Base-by-base conservation (phyloP, 2,888 invertebrate species). In the Harpalus rubripes region DNA sequence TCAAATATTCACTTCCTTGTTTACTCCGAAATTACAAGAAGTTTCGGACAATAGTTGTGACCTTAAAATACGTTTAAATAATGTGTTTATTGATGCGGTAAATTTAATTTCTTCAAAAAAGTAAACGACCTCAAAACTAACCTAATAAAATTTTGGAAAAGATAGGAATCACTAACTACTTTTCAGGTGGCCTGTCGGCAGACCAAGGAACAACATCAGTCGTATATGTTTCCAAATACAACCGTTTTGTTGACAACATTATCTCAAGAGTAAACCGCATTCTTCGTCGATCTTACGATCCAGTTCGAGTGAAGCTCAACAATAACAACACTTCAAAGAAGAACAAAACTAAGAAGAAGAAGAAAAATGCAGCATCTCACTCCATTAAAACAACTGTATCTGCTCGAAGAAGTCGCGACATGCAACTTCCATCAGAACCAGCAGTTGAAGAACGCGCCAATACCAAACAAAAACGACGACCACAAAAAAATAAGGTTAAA, bases 221-320 rank as follows among this genome's bases (percentile, higher is more conserved):
- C 8, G 93, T 95, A 86, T 95, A 96, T 92, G 95, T 96, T 44
- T 93, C 95, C 79, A 96, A 96, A 89, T 97, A 97, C 92, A 97
- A 97, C 91, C 94, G 95, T 87, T 97, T 96, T 90, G 95, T 96
- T 84, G 97, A 97, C 91, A 96, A 95, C 88, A 96, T 97, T 87
- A 92, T 97, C 86, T 94, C 94, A 85, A 94, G 96, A 88, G 96
- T 97, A 91, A 97, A 97, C 91, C 94, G 95, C 87, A 96, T 97
- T 85, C 91, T 97, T 87, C 93, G 95, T 76, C 93, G 94, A 86
- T 96, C 95, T 78, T 97, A 96, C 91, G 97, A 97, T 90, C 97
- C 97, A 0, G 97, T 97, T 85, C 95, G 95, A 87, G 97, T 97
- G 0, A 95, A 95, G 88, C 91, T 96, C 44, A 93, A 94, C 86